Percentiles rank a stretch among this genome's conserved stretches.
Evolutionary conservation across 2,888 invertebrate species (phyloP).

Genomic region (Ophion slaviceki): DNA sequence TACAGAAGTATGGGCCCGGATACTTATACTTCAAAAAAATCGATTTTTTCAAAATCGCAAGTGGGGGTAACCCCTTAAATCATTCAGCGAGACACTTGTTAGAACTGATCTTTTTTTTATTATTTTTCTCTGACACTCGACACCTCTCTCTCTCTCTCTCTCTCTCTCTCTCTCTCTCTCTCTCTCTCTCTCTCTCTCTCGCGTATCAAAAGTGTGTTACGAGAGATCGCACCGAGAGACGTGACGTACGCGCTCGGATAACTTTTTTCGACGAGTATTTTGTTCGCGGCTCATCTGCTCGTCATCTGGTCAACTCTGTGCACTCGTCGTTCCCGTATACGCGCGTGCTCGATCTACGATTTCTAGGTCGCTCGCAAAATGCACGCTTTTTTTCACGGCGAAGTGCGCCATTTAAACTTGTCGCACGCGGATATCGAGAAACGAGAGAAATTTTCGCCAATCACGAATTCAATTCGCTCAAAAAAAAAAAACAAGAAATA

Average conservation of each 20-base stretch:
- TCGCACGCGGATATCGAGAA: no score
- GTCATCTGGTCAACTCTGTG: constrained; percentile 33
- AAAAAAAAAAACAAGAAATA: no score
- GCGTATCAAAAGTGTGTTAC: constrained; percentile 48
- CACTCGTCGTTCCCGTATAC: constrained; percentile 9
- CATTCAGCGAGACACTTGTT: no score
- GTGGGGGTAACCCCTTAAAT: no score
- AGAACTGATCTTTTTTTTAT: no score
- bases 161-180: background rate
- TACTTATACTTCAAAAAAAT: no score
- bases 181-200: no score
- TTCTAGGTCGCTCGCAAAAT: constrained; percentile 51
- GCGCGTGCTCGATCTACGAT: constrained; percentile 36
- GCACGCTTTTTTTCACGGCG: constrained; percentile 18
- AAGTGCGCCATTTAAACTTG: background rate
- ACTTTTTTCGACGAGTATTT: constrained; percentile 36
- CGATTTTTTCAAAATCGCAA: no score
- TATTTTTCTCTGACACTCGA: constrained; percentile 36
- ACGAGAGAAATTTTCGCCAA: background rate
- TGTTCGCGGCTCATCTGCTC: constrained; percentile 20
- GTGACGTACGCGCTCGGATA: constrained; percentile 36
- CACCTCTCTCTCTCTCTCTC: constrained; percentile 7
- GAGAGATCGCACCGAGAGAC: constrained; percentile 4
- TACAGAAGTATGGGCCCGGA: no score
- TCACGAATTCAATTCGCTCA: no score